phyloP scores from a whole-genome alignment of 2,113 vertebrate genomes.

The Nothocercus julius region DNA sequence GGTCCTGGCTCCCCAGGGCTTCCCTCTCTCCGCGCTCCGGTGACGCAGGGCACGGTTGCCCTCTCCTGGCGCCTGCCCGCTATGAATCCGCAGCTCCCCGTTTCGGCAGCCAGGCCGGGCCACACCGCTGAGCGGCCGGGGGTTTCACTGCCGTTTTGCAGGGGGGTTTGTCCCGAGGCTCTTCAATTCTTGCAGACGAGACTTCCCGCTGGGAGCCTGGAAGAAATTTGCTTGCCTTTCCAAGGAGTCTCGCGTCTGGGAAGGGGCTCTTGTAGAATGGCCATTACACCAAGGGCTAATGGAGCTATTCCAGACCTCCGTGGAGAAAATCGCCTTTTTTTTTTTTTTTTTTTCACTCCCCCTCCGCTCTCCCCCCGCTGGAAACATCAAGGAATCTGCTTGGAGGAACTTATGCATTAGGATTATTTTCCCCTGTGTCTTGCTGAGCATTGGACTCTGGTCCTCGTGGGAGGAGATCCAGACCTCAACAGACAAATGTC shows the following conservation, averaged over 20 bases:
- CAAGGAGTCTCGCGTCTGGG: neutral
- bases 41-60: neutral
- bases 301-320: neutral
- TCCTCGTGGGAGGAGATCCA: neutral
- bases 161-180: rapidly evolving
- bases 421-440: neutral
- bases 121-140: neutral
- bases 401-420: neutral
- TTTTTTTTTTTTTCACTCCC: no score
- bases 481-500: neutral
- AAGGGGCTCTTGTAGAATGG: neutral
- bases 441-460: neutral
- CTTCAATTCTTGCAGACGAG: neutral
- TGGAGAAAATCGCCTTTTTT: neutral
- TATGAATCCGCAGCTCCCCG: rapidly evolving
- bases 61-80: neutral
- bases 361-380: no score
- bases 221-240: neutral
- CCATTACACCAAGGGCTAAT: neutral
- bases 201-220: neutral
- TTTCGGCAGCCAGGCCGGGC: neutral
- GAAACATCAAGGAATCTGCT: neutral
- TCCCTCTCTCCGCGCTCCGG: no score
- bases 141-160: neutral
- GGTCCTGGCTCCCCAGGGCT: no score